Evolutionary conservation across 2,888 invertebrate species (phyloP).

Genomic region (Steinernema carpocapsae): DNA sequence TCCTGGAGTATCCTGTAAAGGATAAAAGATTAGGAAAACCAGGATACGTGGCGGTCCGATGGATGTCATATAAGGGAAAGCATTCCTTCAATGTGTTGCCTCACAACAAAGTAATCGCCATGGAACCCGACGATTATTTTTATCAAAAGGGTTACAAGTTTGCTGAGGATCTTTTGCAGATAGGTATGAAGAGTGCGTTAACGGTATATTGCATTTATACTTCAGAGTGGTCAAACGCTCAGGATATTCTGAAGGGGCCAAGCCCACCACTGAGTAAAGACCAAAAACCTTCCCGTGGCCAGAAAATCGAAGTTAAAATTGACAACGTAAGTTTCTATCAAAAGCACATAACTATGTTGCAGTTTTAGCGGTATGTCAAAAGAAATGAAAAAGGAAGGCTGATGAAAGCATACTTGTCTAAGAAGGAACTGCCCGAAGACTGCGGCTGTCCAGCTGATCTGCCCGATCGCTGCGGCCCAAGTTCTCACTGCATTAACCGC

Average conservation of each 20-base stretch:
- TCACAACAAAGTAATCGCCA: background rate
- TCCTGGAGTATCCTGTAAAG: background rate
- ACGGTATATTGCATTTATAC: too few species aligned
- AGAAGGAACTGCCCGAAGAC: background rate
- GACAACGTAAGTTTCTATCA: background rate
- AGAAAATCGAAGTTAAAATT: background rate
- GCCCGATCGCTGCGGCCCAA: background rate
- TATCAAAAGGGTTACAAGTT: background rate
- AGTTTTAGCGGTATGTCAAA: background rate
- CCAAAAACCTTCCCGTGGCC: background rate
- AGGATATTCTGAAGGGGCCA: background rate
- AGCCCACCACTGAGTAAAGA: background rate
- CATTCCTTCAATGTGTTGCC: background rate
- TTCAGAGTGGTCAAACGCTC: conserved; percentile 5
- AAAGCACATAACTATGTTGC: background rate
- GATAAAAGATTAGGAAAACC: background rate
- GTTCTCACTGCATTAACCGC: background rate
- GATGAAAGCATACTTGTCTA: background rate
- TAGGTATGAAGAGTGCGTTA: too few species aligned
- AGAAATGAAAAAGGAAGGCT: conserved; percentile 1
- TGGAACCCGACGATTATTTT: background rate
- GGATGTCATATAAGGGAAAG: background rate
- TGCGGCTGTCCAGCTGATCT: background rate
- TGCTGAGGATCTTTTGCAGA: too few species aligned
- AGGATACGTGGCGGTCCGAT: background rate